A percentile compares a stretch with the other conserved stretches of the same genome.
These are phyloP conservation scores for Haplotaxodon microlepis DNA, from an alignment of 2,113 vertebrate species.

Conservation along the genomic window DNA sequence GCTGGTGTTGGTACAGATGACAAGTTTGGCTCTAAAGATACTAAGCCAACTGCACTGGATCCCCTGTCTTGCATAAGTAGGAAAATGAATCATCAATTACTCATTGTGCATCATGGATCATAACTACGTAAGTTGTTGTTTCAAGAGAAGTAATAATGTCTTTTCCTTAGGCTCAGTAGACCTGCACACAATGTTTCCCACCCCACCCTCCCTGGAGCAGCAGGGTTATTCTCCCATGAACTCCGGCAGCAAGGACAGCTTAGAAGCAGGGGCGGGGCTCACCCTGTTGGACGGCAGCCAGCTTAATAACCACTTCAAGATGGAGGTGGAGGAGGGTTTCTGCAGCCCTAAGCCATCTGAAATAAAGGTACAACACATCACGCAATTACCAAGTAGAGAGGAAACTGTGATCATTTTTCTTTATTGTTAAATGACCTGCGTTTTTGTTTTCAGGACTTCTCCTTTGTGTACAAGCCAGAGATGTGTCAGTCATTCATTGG, in stretches of 20 bases:
- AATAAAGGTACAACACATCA: constrained; percentile 80
- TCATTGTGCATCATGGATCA: neutral
- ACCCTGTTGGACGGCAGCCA: constrained; percentile 83
- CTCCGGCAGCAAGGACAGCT: constrained; percentile 88
- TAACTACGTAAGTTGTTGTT: neutral
- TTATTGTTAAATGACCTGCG: neutral
- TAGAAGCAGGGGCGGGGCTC: constrained; percentile 86
- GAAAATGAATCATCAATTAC: neutral
- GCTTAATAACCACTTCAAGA: constrained; percentile 84
- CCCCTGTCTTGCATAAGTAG: constrained; percentile 90
- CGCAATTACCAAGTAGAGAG: neutral
- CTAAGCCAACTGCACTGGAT: constrained; percentile 80
- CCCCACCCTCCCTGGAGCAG: constrained; percentile 95
- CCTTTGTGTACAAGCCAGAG: constrained; percentile 92
- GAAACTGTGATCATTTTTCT: neutral
- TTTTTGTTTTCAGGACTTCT: constrained; percentile 83
- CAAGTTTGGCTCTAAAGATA: constrained; percentile 83
- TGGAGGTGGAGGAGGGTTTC: constrained; percentile 96
- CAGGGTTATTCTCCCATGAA: constrained; percentile 99
- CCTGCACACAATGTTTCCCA: constrained; percentile 97
- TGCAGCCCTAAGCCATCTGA: constrained; percentile 96
- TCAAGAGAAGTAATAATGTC: neutral
- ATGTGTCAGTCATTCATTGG: constrained; percentile 85
- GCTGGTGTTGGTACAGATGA: constrained; percentile 78
- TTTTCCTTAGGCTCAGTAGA: constrained; percentile 83